Percentiles rank a stretch among this genome's conserved stretches.
Conservation (phyloP, 2,888 invertebrate genomes). For the Penaeus monodon region DNA sequence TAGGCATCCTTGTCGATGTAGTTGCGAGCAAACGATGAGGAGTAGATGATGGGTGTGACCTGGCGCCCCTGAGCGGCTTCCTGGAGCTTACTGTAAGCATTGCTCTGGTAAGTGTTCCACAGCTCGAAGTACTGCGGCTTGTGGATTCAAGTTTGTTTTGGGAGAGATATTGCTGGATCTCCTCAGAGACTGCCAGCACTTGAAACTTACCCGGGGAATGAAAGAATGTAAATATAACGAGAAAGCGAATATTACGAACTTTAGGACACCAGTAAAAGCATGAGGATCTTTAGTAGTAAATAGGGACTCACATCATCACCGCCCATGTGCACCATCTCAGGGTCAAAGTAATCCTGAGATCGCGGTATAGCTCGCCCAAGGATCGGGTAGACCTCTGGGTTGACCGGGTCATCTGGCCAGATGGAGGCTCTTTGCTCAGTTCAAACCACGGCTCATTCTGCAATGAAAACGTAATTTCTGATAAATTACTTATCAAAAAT, state of each 20-base stretch:
- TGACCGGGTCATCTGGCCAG: conserved; percentile 53
- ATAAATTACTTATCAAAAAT: neutral
- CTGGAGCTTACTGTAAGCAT: conserved; percentile 33
- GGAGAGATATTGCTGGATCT: conserved; percentile 76
- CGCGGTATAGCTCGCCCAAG: conserved; percentile 54
- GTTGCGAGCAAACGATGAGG: conserved; percentile 44
- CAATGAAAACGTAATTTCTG: neutral
- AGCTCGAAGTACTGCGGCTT: conserved; percentile 65
- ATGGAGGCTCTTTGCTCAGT: conserved; percentile 34
- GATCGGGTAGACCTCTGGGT: conserved; percentile 51
- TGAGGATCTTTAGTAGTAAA: neutral
- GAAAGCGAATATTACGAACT: neutral
- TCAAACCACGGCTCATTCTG: conserved; percentile 76
- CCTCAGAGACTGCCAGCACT: conserved; percentile 62
- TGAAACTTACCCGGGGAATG: conserved; percentile 58
- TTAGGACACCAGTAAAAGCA: neutral
- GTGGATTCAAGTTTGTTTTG: conserved; percentile 65
- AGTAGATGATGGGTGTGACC: conserved; percentile 50
- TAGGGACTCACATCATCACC: conserved; percentile 49
- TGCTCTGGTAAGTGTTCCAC: conserved; percentile 53
- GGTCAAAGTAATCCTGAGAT: conserved; percentile 47
- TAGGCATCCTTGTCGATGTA: conserved; percentile 82
- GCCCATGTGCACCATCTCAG: conserved; percentile 59
- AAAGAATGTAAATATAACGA: neutral
- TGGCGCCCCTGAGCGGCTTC: conserved; percentile 30